Percentiles rank a stretch among this genome's conserved stretches.
phyloP scores from a whole-genome alignment of 1,140 invertebrate species.

The Dendrolimus punctatus region DNA sequence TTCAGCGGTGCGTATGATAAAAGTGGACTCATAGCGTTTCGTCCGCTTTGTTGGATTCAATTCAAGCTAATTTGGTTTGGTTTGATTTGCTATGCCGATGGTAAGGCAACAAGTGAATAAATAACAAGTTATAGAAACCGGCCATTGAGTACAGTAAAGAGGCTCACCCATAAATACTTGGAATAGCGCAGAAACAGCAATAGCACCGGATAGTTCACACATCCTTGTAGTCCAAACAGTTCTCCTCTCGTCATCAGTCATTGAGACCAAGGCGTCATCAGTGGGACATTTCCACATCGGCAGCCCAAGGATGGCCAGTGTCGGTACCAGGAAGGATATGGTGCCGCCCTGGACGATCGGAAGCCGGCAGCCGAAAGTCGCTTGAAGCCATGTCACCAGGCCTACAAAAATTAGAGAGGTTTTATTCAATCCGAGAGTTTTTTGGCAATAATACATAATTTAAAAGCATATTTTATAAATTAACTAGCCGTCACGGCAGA shows the following conservation, averaged over 20 bases:
- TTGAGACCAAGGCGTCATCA: slow-evolving; percentile 65
- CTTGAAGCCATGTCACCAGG: slow-evolving; percentile 85
- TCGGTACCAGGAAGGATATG: slow-evolving; percentile 89
- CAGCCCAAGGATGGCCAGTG: slow-evolving; percentile 85
- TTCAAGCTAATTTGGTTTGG: too few relatives aligned
- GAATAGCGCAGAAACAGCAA: slow-evolving; percentile 85
- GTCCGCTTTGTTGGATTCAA: too few relatives aligned
- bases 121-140: too few relatives aligned
- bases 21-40: too few relatives aligned
- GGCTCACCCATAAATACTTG: slow-evolving; percentile 83
- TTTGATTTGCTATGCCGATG: too few relatives aligned
- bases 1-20: too few relatives aligned
- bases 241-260: slow-evolving; percentile 73
- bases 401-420: slow-evolving; percentile 55
- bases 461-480: too few relatives aligned
- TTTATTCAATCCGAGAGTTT: too few relatives aligned
- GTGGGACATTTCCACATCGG: slow-evolving; percentile 86
- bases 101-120: too few relatives aligned
- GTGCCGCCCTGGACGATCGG: slow-evolving; percentile 83
- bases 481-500: too few relatives aligned
- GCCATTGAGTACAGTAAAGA: not conserved
- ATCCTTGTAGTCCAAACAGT: slow-evolving; percentile 84
- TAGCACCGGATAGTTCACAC: slow-evolving; percentile 88
- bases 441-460: too few relatives aligned
- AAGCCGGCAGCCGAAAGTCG: slow-evolving; percentile 81